Evolutionary conservation across 2,113 vertebrate genomes (phyloP).

Genomic region (Serinus canaria): DNA sequence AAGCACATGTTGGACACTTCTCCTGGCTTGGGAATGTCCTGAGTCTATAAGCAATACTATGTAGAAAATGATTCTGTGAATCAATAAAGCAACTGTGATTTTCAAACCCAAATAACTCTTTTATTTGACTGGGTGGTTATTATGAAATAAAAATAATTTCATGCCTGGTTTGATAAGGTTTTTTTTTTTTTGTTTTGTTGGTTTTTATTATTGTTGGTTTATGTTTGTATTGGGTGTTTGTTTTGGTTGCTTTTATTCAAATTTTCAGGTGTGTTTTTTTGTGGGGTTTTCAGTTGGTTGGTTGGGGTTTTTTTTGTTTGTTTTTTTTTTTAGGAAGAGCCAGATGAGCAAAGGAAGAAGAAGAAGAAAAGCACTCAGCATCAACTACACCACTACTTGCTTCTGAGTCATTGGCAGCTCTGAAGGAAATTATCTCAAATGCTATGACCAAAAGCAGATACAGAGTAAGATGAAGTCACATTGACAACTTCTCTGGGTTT

Average conservation of each 20-base stretch:
- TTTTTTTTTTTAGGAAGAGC: not conserved
- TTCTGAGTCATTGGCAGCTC: not conserved
- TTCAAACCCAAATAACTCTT: not conserved
- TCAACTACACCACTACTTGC: not conserved
- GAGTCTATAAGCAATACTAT: not conserved
- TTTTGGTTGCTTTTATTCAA: not conserved
- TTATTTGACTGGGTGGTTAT: not conserved
- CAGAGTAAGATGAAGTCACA: not conserved
- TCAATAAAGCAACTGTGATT: not conserved
- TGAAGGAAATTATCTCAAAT: not conserved
- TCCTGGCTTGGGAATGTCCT: not conserved
- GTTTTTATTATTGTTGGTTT: not conserved
- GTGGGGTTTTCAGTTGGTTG: not conserved
- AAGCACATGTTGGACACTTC: not conserved
- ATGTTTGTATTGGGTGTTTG: not conserved
- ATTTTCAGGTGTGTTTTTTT: not conserved
- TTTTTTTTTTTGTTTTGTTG: not conserved
- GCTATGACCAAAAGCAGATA: not conserved
- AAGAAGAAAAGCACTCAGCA: not conserved
- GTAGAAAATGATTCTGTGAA: not conserved
- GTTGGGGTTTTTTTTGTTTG: accelerated
- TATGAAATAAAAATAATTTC: not conserved
- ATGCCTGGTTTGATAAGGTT: not conserved
- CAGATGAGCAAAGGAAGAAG: not conserved
- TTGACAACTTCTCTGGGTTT: not conserved